Conservation (phyloP, 2,888 invertebrate genomes). For the Euclidia mi region DNA sequence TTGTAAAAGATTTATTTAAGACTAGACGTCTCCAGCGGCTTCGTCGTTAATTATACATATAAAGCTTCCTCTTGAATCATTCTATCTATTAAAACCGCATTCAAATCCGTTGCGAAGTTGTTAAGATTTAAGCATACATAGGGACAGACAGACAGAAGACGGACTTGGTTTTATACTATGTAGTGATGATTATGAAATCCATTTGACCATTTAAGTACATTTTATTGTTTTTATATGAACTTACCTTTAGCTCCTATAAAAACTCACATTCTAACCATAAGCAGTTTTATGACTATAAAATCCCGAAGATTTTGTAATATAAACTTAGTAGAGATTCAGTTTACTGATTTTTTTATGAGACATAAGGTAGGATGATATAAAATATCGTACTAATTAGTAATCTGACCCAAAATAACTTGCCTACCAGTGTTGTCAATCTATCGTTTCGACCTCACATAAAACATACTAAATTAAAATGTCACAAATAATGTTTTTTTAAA, state of each 20-base stretch:
- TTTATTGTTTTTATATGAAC: not conserved
- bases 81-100: no score
- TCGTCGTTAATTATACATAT: no score
- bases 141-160: no score
- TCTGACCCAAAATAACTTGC: slow-evolving; percentile 12
- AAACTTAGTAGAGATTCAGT: slow-evolving; percentile 25
- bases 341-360: slow-evolving; percentile 24
- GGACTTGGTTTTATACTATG: no score
- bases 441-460: not conserved
- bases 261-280: slow-evolving; percentile 5
- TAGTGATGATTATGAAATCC: no score
- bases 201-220: not conserved
- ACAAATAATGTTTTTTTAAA: not conserved
- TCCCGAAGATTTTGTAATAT: slow-evolving; percentile 8
- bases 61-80: no score
- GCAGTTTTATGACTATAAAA: slow-evolving; percentile 27
- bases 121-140: no score
- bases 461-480: slow-evolving; percentile 5
- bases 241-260: not conserved
- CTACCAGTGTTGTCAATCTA: not conserved
- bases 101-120: no score
- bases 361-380: not conserved
- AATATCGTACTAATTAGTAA: slow-evolving; percentile 7
- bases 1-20: no score
- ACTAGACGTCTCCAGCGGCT: no score